Base-by-base conservation (phyloP, 1,140 invertebrate species). In the Zaprionus ghesquierei region DNA sequence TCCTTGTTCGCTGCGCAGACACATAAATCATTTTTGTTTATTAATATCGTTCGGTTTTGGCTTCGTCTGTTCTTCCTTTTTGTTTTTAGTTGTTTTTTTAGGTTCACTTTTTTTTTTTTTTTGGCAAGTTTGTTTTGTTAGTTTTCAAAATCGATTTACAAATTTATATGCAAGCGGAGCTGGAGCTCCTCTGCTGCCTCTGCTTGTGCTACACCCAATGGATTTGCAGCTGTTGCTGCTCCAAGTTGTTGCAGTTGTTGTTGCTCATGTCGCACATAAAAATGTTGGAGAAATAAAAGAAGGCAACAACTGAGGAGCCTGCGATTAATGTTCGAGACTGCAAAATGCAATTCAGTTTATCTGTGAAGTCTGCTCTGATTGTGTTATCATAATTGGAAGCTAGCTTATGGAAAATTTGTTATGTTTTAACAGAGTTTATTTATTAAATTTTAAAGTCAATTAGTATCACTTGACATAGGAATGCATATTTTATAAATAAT, bases 1-100 rank as follows among this genome's bases (percentile, higher is more conserved):
- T 46, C 44, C 35, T 46, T 31, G 51, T 44, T n/a, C 33, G 44
- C 25, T 15, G n/a, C 56, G 79, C 79, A 81, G 79, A 81, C 79
- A 81, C 79, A 81, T 81, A 81, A 81, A 81, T 81, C 75, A 81
- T 81, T 75, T 75, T 64, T 75, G 70, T 81, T 77, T 81, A 77
- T 81, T 81, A 81, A 81, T 81, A 81, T 77, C 75, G 64, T 69
- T 77, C 29, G 50, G 70, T 50, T 68, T 60, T 61, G 63, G 53
- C 27, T 53, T 6, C 35, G 35, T 41, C 35, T 33, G 35, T 44
- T 33, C 23, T 18, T 22, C 12, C 44, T 41, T 44, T 12, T 49
- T 38, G 22, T 38, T 15, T 51, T 51, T 51, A 5, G 20, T 27
- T 50, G 49, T 6, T 60, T 64, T 44, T 61, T 29, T 25, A n/a